These are phyloP conservation scores for Ploceus nigricollis DNA, from an alignment of 2,113 vertebrate genomes.

Conservation along the genomic window DNA sequence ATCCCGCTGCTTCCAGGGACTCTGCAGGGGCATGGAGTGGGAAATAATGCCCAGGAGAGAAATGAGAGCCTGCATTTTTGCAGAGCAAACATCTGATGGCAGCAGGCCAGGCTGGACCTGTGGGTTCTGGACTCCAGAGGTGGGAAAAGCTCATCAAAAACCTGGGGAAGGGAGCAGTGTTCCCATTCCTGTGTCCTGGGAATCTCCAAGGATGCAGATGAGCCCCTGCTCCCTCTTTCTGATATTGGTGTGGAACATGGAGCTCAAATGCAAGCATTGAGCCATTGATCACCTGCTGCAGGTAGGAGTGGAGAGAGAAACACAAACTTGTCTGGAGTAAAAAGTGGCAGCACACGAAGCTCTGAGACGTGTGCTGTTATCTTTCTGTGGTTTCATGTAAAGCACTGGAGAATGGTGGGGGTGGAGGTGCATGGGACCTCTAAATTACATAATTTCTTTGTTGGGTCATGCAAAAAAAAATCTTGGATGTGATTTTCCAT, in stretches of 20 bases:
- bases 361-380: not conserved
- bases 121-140: not conserved
- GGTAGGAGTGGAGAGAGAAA: not conserved
- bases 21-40: not conserved
- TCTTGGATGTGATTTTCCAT: constrained; percentile 9
- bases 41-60: not conserved
- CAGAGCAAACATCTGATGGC: not conserved
- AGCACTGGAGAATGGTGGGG: not conserved
- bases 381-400: not conserved
- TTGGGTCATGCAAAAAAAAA: constrained; percentile 30
- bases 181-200: not conserved
- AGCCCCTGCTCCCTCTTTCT: not conserved
- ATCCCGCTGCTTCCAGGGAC: not conserved
- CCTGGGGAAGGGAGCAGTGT: not conserved
- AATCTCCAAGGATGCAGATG: not conserved
- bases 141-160: not conserved
- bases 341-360: not conserved
- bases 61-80: not conserved
- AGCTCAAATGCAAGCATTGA: not conserved
- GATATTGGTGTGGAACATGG: not conserved
- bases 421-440: not conserved
- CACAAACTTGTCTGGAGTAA: not conserved
- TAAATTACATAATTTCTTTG: constrained; percentile 36
- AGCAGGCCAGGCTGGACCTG: not conserved
- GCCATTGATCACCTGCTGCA: not conserved